A percentile compares a stretch with the other conserved stretches of the same genome.
Evolutionary conservation across 2,113 vertebrate genomes (phyloP).

Genomic region (Butastur rufipennis): DNA sequence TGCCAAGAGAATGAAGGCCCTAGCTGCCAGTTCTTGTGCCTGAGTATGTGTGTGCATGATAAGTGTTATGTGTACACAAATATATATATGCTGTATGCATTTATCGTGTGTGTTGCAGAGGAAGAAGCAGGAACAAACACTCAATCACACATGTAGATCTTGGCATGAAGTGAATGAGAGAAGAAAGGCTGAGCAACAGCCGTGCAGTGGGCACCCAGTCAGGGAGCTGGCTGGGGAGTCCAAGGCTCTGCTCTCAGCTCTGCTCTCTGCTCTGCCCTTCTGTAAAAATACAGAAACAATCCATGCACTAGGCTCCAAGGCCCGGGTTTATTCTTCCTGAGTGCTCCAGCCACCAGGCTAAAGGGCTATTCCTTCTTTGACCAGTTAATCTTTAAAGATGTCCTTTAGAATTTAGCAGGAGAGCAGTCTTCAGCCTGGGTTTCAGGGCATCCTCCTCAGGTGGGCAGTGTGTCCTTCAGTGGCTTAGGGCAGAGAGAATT

Average conservation of each 20-base stretch:
- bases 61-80: neutral
- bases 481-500: neutral
- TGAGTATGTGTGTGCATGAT: neutral
- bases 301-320: neutral
- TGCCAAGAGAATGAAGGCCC: neutral
- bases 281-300: neutral
- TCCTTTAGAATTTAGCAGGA: neutral
- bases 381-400: neutral
- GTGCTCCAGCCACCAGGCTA: neutral
- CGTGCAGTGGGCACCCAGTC: rapidly evolving
- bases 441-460: neutral
- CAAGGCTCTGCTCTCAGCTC: neutral
- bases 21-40: neutral
- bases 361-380: neutral
- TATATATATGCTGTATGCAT: neutral
- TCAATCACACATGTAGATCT: neutral
- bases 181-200: neutral
- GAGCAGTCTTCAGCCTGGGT: neutral
- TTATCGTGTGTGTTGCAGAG: neutral
- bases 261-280: neutral
- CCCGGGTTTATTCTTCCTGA: neutral
- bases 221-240: neutral
- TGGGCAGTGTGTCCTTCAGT: neutral
- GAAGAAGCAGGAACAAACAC: neutral
- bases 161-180: neutral